Evolutionary conservation across 1,140 invertebrate species (phyloP), one percentile per base, ranked within the genome.

Genomic region (Platyura marginata): DNA sequence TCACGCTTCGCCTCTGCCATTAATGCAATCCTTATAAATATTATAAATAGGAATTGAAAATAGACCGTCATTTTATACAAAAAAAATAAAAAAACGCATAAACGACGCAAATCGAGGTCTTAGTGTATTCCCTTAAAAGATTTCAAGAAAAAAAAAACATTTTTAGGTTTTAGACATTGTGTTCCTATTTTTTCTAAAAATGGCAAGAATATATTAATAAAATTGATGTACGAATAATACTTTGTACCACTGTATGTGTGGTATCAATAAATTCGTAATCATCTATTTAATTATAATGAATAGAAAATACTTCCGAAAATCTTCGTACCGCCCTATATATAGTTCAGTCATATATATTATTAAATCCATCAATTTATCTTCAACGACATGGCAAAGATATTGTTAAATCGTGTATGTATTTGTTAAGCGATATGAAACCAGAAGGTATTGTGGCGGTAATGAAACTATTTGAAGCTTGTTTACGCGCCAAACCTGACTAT

Each of bases 261-360:
- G 10, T 40, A 37, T 38, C 21, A 35, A 33, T n/a, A n/a, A n/a
- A n/a, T n/a, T n/a, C n/a, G n/a, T n/a, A 46, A 44, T 47, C 49
- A n/a, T n/a, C n/a, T n/a, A n/a, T 50, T 62, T n/a, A n/a, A n/a
- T n/a, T n/a, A n/a, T n/a, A n/a, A n/a, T n/a, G n/a, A 57, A 19
- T 58, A 83, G 85, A 90, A 61, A 67, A 74, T 55, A 81, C 83
- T 1, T 75, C 79, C 1, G 88, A 92, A 54, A 79, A 85, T 57
- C 65, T 92, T 2, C 66, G 75, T 45, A 70, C 75, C 21, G 82
- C 82, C 49, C 66, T 90, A 10, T 74, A 79, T 49, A 81, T 93
- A 51, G 78, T 81, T 49, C 74, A 85, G 56, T 80, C 79, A 3
- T 92, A 92, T 57, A 69, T 89, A 1, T 58, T 91, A n/a, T 64